Evolutionary conservation across 2,888 invertebrate species (phyloP), one percentile per base, ranked within the genome.

Genomic region (Chymomyza fuscimana): DNA sequence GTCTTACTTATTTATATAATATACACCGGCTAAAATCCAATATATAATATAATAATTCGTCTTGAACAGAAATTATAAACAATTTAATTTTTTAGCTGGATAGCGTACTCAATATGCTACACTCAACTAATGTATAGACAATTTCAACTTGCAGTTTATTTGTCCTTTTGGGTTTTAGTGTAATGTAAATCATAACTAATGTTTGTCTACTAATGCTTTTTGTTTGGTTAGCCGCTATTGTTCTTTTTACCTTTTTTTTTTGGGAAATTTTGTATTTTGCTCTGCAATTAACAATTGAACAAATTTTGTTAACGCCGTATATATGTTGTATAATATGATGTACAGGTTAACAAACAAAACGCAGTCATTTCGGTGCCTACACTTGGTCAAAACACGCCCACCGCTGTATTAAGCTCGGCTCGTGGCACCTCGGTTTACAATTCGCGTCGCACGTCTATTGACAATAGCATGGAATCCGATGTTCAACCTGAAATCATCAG

Each of bases 361-460:
- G 64, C 70, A 63, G 0, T 51, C 25, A 51, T 58, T 65, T 71
- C 85, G 5, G 74, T 74, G 9, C 69, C 84, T n/a, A 78, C 87
- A 7, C 69, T 88, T 52, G 90, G 89, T 12, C 90, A 89, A 25
- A 89, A 79, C 65, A 90, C 89, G 10, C 89, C 91, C 19, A 89
- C 87, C 29, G 91, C 86, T 4, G 74, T 79, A 12, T 72, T 88
- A 29, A 86, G 82, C 25, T 89, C 89, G 36, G 87, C 90, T 9
- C 85, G 89, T 29, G 86, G 86, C n/a, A 90, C 92, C 4, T 92
- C 92, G 5, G 89, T 90, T 0, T 91, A 89, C 64, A 91, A 90
- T 74, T 92, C 92, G 6, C 84, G 92, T 5, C 89, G 92, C 15
- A 90, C 92, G 5, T 92, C 92, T 3, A 74, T 91, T 12, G 92